Evolutionary conservation across 1,140 invertebrate species (phyloP), one percentile per base, ranked within the genome.

Genomic region (Drosophila santomea): DNA sequence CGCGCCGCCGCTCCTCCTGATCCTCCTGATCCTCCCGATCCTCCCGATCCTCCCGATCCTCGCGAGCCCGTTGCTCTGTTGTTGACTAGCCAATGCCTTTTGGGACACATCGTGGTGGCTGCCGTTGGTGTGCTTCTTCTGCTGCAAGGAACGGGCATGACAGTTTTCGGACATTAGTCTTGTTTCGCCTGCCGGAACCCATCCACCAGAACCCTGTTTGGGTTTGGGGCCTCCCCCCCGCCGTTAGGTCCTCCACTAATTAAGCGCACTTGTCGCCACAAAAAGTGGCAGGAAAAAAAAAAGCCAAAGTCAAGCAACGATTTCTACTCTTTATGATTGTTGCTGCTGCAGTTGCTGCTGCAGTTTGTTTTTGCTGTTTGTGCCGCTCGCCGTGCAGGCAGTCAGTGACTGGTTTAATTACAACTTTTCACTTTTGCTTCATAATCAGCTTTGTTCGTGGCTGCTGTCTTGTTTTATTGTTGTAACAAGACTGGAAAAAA

Each of bases 11-110:
- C 63, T 45, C 63, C 73, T 76, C 55, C 57, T 59, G 69, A 66
- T 75, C 41, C 51, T 54, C 6, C 25, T 4, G 38, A 25, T 45
- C 63, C 73, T 76, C 55, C 57, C 56, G 66, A 66, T 75, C 41
- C 51, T 54, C 6, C 25, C 6, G 38, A 25, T 45, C 63, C 73
- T 76, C 55, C 57, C 56, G 66, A 66, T 75, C 41, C 51, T 54
- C 6, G 35, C 8, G 38, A 25, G 60, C 41, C 51, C 32, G 38
- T 20, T 66, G 55, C 61, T 77, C 71, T 78, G 44, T 71, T 91
- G 90, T 74, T 91, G 90, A 91, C 86, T 90, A 91, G 90, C 90
- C 90, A 89, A 82, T 80, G 80, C 76, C 81, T 83, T 69, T 82
- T 78, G 66, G 75, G 75, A 81, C 82, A 88, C 82, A 86, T 86